A percentile compares a stretch with the other conserved stretches of the same genome.
Evolutionary conservation across 2,888 invertebrate genomes (phyloP).

Genomic region (Oscheius sp.): DNA sequence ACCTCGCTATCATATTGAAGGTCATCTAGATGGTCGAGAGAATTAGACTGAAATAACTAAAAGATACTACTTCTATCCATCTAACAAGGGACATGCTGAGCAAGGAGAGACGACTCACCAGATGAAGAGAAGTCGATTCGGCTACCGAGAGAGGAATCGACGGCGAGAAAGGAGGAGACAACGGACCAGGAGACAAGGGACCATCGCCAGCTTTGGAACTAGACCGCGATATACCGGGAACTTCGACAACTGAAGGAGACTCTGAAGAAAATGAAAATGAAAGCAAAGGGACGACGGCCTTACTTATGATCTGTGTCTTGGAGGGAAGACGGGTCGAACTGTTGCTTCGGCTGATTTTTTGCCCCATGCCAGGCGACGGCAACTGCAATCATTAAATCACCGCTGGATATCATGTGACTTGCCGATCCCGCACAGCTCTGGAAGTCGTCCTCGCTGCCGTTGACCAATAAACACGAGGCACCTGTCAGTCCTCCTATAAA

Average conservation of each 20-base stretch:
- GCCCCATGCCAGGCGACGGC: constrained; percentile 24
- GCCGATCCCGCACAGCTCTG: constrained; percentile 32
- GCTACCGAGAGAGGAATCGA: constrained; percentile 21
- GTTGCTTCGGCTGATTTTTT: constrained; percentile 8
- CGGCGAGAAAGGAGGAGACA: constrained; percentile 22
- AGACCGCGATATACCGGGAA: constrained; percentile 47
- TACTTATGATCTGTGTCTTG: constrained; percentile 36
- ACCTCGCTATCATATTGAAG: constrained; percentile 33
- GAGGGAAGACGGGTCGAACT: constrained; percentile 18
- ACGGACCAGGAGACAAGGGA: background rate
- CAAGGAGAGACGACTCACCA: background rate
- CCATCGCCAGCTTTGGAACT: constrained; percentile 44
- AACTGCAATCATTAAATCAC: background rate
- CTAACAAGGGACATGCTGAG: constrained; percentile 9
- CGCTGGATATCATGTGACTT: constrained; percentile 16
- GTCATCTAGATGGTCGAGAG: constrained; percentile 35
- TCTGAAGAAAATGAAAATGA: constrained; percentile 34
- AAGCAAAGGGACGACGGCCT: background rate
- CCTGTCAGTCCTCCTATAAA: constrained; percentile 19
- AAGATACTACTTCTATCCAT: background rate
- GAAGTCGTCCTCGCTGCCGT: constrained; percentile 34
- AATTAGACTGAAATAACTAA: constrained; percentile 37
- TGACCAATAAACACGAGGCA: constrained; percentile 27
- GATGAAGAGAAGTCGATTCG: constrained; percentile 22
- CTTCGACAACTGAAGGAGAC: constrained; percentile 54